phyloP scores from a whole-genome alignment of 2,113 vertebrate species.

The Lutjanus erythropterus region DNA sequence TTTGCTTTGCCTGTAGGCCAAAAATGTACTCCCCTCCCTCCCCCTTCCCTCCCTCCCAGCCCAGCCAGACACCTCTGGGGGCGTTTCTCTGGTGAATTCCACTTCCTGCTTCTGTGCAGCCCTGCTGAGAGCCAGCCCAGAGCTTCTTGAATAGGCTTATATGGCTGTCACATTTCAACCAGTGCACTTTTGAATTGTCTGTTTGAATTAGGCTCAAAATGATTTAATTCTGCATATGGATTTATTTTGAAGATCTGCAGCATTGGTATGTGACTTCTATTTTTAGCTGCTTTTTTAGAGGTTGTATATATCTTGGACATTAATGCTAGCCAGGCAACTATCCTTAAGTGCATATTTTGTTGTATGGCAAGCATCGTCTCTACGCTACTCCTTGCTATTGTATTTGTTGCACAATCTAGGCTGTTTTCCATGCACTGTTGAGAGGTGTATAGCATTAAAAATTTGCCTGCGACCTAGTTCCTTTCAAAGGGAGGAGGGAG shows the following conservation, averaged over 20 bases:
- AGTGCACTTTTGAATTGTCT: constrained; percentile 62
- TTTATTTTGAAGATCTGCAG: constrained; percentile 44
- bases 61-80: constrained; percentile 78
- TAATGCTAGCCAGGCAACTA: constrained; percentile 23
- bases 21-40: constrained; percentile 61
- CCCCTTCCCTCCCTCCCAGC: constrained; percentile 41
- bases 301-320: constrained; percentile 25
- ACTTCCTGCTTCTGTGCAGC: constrained; percentile 82
- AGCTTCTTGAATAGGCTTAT: constrained; percentile 72
- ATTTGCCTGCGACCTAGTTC: constrained; percentile 80
- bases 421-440: constrained; percentile 37
- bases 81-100: constrained; percentile 79
- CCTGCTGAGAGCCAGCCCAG: constrained; percentile 62
- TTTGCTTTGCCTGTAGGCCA: constrained; percentile 67
- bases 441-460: constrained; percentile 66
- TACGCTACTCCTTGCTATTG: constrained; percentile 2
- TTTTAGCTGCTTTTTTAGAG: constrained; percentile 33
- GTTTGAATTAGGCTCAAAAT: constrained; percentile 56
- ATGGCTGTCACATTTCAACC: constrained; percentile 73
- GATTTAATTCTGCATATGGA: constrained; percentile 47
- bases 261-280: constrained; percentile 49
- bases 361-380: constrained; percentile 16
- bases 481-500: constrained; percentile 70
- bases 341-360: constrained; percentile 25
- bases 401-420: constrained; percentile 14